These are phyloP conservation scores for Aselliscus stoliczkanus DNA, from an alignment of 2,797 vertebrate genomes.

Conservation along the genomic window DNA sequence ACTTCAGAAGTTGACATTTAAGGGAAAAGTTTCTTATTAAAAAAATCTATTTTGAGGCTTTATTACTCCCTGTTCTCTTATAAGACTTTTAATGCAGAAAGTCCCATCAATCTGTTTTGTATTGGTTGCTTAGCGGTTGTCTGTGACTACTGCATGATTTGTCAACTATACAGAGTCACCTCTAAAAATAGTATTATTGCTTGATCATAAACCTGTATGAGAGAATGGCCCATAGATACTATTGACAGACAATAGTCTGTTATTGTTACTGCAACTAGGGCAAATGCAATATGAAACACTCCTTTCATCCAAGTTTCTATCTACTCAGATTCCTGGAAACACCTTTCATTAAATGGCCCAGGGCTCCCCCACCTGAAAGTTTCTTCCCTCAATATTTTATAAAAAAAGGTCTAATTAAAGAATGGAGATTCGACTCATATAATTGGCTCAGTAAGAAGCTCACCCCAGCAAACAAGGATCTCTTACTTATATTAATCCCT, in stretches of 20 bases:
- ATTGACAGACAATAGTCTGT: background rate
- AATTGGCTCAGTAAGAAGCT: background rate
- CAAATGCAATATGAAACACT: background rate
- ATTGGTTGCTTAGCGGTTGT: conserved; percentile 31
- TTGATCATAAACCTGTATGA: background rate
- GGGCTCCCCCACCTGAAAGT: background rate
- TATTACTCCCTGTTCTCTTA: conserved; percentile 34
- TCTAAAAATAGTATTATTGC: conserved; percentile 47
- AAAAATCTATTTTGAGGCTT: conserved; percentile 50
- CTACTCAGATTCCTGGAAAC: background rate
- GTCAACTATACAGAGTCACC: background rate
- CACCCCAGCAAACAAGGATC: background rate
- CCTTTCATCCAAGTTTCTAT: background rate
- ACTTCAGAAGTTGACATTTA: conserved; percentile 36
- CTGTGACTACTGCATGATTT: background rate
- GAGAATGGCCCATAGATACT: background rate
- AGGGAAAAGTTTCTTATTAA: conserved; percentile 1
- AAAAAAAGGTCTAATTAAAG: background rate
- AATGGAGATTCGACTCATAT: background rate
- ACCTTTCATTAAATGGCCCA: background rate
- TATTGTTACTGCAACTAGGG: background rate
- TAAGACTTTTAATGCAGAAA: conserved; percentile 7
- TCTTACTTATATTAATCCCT: background rate
- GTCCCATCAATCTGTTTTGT: conserved; percentile 33
- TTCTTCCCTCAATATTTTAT: background rate